phyloP scores from a whole-genome alignment of 92 coral and sea anemone genomes.

The Paramuricea clavata region DNA sequence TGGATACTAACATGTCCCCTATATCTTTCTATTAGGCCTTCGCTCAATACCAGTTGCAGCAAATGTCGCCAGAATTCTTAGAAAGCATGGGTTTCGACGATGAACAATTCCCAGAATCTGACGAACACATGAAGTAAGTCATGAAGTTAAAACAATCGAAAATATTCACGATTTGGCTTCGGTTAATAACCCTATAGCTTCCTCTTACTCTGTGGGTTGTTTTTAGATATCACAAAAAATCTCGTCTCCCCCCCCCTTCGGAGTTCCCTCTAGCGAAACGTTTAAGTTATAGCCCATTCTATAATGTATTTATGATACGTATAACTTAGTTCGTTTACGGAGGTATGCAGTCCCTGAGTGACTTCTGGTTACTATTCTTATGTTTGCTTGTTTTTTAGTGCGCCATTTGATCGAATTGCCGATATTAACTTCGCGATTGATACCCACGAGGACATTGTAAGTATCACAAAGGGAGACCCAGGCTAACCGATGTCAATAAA shows the following conservation, averaged over 20 bases:
- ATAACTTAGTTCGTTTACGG: too few species aligned
- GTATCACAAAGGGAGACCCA: conserved; percentile 37
- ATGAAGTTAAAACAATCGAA: background rate
- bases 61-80: conserved; percentile 95
- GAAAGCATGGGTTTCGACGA: conserved; percentile 97
- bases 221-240: background rate
- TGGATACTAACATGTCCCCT: background rate
- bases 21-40: conserved; percentile 72
- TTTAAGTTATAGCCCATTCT: too few species aligned
- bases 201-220: background rate
- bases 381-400: conserved; percentile 62
- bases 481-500: too few species aligned
- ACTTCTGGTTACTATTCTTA: too few species aligned
- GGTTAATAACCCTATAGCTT: background rate
- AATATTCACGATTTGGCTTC: background rate
- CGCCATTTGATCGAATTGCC: conserved; percentile 94
- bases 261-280: too few species aligned
- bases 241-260: background rate
- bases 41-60: conserved; percentile 99
- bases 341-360: too few species aligned
- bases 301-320: too few species aligned
- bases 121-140: conserved; percentile 78
- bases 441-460: conserved; percentile 92
- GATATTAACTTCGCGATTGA: conserved; percentile 85
- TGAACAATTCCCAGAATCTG: conserved; percentile 94